These are phyloP conservation scores for Theodoxus fluviatilis DNA, from an alignment of 2,888 invertebrate genomes.

Conservation along the genomic window DNA sequence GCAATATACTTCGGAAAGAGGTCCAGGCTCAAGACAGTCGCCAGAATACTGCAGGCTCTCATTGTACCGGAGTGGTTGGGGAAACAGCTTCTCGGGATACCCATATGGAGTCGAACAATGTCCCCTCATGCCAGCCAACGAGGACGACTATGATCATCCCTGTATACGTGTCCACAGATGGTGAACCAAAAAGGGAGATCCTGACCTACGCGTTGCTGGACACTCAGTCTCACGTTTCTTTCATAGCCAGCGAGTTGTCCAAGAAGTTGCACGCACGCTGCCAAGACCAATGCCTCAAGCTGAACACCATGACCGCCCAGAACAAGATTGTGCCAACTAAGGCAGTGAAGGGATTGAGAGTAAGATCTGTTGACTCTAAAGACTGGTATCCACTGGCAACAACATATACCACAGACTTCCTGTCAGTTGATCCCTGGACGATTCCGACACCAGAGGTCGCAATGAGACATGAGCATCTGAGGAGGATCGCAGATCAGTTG, in stretches of 20 bases:
- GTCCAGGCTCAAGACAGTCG: no score
- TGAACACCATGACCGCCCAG: constrained; percentile 15
- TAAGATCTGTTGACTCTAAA: neutral
- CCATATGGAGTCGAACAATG: no score
- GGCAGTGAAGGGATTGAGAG: constrained; percentile 11
- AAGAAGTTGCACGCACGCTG: neutral
- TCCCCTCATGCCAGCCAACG: no score
- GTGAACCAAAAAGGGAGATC: neutral
- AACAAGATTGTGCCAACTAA: neutral
- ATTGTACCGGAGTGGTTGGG: no score
- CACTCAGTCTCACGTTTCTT: constrained; percentile 6
- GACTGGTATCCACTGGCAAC: neutral
- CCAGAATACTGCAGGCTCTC: no score
- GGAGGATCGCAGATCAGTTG: neutral
- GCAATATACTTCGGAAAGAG: no score
- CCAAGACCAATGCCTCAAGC: no score
- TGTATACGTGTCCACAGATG: neutral
- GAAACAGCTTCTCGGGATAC: no score
- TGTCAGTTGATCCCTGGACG: neutral
- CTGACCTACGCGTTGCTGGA: neutral
- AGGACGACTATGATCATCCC: neutral
- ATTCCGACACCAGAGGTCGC: constrained; percentile 17
- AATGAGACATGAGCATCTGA: neutral
- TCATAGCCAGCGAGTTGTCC: neutral
- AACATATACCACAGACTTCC: constrained; percentile 2